phyloP scores from a whole-genome alignment of 2,113 vertebrate genomes.

The Brachirus orientalis region DNA sequence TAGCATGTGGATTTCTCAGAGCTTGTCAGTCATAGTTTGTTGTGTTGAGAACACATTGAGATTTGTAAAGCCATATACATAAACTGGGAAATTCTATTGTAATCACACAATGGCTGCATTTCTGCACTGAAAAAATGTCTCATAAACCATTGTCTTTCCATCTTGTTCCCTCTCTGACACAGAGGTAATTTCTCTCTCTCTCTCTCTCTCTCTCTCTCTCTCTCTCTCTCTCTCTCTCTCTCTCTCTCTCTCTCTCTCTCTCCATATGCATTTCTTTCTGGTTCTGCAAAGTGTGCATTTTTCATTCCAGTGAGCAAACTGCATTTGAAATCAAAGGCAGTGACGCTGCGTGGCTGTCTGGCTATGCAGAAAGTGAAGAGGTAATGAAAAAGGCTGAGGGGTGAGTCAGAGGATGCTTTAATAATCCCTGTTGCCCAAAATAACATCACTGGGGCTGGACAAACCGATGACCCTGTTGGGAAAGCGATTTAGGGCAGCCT shows the following conservation, averaged over 20 bases:
- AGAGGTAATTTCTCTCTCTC: slow-evolving; percentile 17
- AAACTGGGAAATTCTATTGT: slow-evolving; percentile 29
- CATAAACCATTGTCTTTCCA: slow-evolving; percentile 18
- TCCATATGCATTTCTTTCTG: slow-evolving; percentile 49
- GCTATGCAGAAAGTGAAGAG: slow-evolving; percentile 53
- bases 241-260: not conserved
- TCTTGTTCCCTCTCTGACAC: slow-evolving; percentile 33
- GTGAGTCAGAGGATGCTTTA: slow-evolving; percentile 73
- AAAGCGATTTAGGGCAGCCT: slow-evolving; percentile 30
- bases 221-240: not conserved
- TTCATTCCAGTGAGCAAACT: slow-evolving; percentile 71
- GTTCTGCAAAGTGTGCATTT: slow-evolving; percentile 79
- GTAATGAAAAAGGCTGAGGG: slow-evolving; percentile 74
- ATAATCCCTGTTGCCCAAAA: slow-evolving; percentile 73
- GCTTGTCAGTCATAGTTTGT: slow-evolving; percentile 35
- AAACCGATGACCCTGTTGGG: slow-evolving; percentile 31
- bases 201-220: not conserved
- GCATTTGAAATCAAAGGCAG: slow-evolving; percentile 76
- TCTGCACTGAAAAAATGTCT: slow-evolving; percentile 32
- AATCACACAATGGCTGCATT: slow-evolving; percentile 36
- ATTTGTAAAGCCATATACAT: slow-evolving; percentile 43
- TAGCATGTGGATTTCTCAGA: not conserved
- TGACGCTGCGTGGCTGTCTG: slow-evolving; percentile 64
- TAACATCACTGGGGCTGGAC: slow-evolving; percentile 53
- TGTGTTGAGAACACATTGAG: slow-evolving; percentile 26